Base-by-base conservation (phyloP, 1,140 invertebrate genomes). In the Charaxes varanes region DNA sequence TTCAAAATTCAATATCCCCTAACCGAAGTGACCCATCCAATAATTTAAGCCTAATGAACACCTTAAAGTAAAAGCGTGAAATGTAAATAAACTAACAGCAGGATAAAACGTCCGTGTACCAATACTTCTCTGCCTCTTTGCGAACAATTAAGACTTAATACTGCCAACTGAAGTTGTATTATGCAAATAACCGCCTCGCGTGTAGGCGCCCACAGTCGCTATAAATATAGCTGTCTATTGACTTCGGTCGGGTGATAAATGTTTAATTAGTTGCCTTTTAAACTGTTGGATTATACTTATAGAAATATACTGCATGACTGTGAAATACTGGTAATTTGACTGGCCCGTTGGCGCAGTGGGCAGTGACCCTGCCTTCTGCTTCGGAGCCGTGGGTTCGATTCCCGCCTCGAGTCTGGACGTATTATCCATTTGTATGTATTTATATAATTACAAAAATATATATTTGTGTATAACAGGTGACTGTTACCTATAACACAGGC, bases 141-240 rank as follows among this genome's bases (percentile, higher is more conserved):
- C 36, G 18, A 40, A 81, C 77, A 78, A 81, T 81, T 81, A 78
- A 81, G 71, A 70, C 67, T 72, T 74, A 76, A 81, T 73, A 76
- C 63, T 61, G 51, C 58, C 63, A 66, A 72, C 53, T 68, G 65
- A 65, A 70, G 71, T 77, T 81, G 77, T 81, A 72, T 66, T 78
- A 81, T 81, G 77, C 71, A 74, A 81, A 81, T 78, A 46, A 48
- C 41, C 34, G 16, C 46, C 41, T 80, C 56, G 76, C 76, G 72
- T 80, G 76, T 79, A 55, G 47, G 65, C 76, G 72, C 76, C 72
- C 72, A 80, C 72, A 38, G 46, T 54, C 27, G 30, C 50, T 45
- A 53, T 53, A 53, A 53, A 53, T 53, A 53, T 53, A 51, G 30
- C 19, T 22, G 22, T 34, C 41, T 44, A 30, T 37, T 44, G 19